Evolutionary conservation across 2,888 invertebrate species (phyloP), one percentile per base, ranked within the genome.

Genomic region (Apoda limacodes): DNA sequence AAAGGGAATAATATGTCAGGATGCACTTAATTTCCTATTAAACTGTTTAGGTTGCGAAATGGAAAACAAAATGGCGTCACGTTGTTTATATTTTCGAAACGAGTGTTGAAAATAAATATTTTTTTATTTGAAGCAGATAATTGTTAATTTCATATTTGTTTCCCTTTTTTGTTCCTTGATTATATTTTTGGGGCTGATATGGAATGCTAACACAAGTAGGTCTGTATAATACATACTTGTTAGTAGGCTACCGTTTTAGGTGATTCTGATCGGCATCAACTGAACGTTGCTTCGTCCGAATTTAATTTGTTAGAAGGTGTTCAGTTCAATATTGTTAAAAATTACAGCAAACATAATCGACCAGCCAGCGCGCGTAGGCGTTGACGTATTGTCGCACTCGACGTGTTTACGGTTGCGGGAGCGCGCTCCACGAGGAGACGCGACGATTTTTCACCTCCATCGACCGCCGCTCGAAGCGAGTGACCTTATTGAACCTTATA

Each of bases 11-110:
- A 71, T 70, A 74, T 66, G 69, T 71, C 70, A 61, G 63, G 66
- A 71, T 68, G 65, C 70, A 67, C 64, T 70, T 72, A 67, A 69
- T 70, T 69, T 67, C 65, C 69, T 71, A 75, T 75, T 65, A 71
- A 72, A 63, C 62, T 58, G 63, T 59, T 60, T 60, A 54, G 38
- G 32, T 33, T 32, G 34, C 54, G 47, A 54, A 56, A 51, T 48
- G 52, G 54, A 48, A 46, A 53, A 47, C 56, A 59, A 60, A 51
- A 60, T 61, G 60, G 63, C 60, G 54, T 40, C 43, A 12, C 11
- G 15, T 24, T 28, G 21, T 28, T 37, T 34, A 31, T 35, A n/a
- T n/a, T n/a, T n/a, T n/a, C n/a, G n/a, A n/a, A n/a, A n/a, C n/a
- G n/a, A n/a, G n/a, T 10, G 22, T 10, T 10, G 9, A 22, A 22